Percentiles rank a stretch among this genome's conserved stretches.
Evolutionary conservation across 1,140 invertebrate genomes (phyloP).

Genomic region (Amphibalanus amphitrite): DNA sequence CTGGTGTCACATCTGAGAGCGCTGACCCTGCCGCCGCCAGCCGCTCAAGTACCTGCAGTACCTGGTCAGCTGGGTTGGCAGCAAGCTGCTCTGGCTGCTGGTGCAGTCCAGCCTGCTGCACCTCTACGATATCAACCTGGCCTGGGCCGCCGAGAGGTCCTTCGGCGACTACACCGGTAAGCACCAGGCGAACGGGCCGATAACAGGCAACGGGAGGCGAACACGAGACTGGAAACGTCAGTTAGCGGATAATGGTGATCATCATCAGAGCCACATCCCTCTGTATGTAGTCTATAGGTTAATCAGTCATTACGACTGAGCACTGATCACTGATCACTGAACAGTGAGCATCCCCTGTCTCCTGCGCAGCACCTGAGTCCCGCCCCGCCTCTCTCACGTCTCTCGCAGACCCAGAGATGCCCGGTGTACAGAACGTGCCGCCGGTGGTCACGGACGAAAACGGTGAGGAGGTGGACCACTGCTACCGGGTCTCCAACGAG

Average conservation of each 20-base stretch:
- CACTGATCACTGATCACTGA: too few species aligned
- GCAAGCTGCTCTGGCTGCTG: conserved; percentile 28
- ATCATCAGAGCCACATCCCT: too few species aligned
- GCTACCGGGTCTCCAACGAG: neutral
- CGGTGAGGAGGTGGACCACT: neutral
- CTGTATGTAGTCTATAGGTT: too few species aligned
- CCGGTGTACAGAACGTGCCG: neutral
- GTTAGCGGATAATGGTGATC: too few species aligned
- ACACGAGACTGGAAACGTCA: too few species aligned
- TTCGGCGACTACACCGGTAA: neutral
- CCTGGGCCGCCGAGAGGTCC: conserved; percentile 14
- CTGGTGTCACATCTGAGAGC: too few species aligned
- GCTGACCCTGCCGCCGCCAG: neutral
- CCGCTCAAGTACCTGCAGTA: neutral
- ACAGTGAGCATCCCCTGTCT: too few species aligned
- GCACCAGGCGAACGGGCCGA: too few species aligned
- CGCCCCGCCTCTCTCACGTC: too few species aligned
- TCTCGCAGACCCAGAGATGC: neutral
- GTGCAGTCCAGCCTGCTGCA: conserved; percentile 26
- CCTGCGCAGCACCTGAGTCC: too few species aligned
- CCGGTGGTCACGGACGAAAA: neutral
- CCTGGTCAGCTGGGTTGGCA: conserved; percentile 27
- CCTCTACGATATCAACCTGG: conserved; percentile 24
- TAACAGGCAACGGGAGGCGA: too few species aligned
- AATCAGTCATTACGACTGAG: too few species aligned